These are phyloP conservation scores for Branchinecta lynchi DNA, from an alignment of 1,140 invertebrate genomes.

Conservation along the genomic window DNA sequence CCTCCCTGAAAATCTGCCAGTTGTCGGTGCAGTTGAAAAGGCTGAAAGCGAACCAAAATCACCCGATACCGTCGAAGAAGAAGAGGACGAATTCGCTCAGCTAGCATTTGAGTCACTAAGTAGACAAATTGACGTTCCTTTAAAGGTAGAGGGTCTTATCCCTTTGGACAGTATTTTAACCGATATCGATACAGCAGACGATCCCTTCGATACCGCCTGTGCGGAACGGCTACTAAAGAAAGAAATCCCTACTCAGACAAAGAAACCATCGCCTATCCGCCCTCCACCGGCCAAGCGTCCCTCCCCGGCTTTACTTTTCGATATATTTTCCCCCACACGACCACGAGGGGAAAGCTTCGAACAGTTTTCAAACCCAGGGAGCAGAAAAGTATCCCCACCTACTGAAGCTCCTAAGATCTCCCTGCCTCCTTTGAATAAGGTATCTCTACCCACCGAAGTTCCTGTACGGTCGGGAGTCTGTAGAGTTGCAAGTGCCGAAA, in stretches of 20 bases:
- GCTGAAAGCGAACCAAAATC: too few species aligned
- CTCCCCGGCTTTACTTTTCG: conserved; percentile 12
- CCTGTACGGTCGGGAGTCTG: too few species aligned
- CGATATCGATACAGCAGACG: conserved; percentile 31
- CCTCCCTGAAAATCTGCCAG: neutral
- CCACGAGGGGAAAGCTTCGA: neutral
- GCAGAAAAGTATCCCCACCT: neutral
- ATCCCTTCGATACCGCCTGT: conserved; percentile 74
- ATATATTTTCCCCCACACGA: neutral
- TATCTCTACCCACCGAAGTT: too few species aligned
- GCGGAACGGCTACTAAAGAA: conserved; percentile 44
- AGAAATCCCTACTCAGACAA: conserved; percentile 8
- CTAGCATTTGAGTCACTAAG: conserved; percentile 52
- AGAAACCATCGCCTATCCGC: conserved; percentile 14
- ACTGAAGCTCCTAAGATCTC: too few species aligned
- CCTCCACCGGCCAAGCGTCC: conserved; percentile 21
- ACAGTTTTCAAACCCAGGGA: neutral
- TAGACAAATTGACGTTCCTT: conserved; percentile 25
- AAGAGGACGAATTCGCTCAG: conserved; percentile 54
- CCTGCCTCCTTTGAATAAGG: too few species aligned
- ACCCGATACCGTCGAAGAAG: conserved; percentile 26
- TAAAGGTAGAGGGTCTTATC: neutral
- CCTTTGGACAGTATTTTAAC: conserved; percentile 10
- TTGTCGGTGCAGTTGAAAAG: too few species aligned
- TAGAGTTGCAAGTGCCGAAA: too few species aligned